Evolutionary conservation across 2,113 vertebrate species (phyloP).

Genomic region (Macquaria australasica): DNA sequence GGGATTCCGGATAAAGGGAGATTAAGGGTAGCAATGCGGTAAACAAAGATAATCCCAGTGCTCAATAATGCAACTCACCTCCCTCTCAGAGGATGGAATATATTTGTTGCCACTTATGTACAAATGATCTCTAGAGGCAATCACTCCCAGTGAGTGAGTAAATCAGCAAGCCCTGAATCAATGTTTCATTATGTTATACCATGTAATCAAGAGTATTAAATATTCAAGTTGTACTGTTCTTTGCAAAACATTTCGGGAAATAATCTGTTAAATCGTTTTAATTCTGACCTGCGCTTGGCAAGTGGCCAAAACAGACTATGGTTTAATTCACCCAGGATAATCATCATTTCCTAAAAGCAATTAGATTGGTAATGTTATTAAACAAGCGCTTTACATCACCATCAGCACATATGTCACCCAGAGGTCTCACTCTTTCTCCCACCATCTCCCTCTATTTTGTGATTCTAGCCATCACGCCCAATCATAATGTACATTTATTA

Average conservation of each 20-base stretch:
- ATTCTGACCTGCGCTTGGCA: conserved; percentile 20
- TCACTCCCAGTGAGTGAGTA: conserved; percentile 48
- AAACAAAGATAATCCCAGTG: conserved; percentile 80
- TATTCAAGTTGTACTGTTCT: conserved; percentile 36
- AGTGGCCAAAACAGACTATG: conserved; percentile 4
- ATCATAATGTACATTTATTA: conserved; percentile 64
- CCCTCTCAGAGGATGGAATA: conserved; percentile 55
- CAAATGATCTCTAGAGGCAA: conserved; percentile 66
- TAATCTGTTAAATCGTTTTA: conserved; percentile 37
- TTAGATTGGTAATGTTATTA: conserved; percentile 42
- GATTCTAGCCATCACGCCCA: conserved; percentile 36
- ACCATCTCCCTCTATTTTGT: conserved; percentile 33
- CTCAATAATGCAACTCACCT: conserved; percentile 72
- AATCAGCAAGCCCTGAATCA: conserved; percentile 39
- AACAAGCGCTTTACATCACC: conserved; percentile 28
- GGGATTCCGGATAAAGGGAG: conserved; percentile 72
- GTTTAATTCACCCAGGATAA: conserved; percentile 33
- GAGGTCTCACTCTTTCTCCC: conserved; percentile 15
- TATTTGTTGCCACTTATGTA: conserved; percentile 63
- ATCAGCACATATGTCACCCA: conserved; percentile 38
- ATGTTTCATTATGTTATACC: conserved; percentile 24
- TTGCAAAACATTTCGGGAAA: conserved; percentile 38
- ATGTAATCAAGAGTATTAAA: conserved; percentile 45
- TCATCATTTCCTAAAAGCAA: conserved; percentile 46
- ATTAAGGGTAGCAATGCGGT: conserved; percentile 70